phyloP scores from a whole-genome alignment of 1,140 invertebrate genomes.

The Phenacoccus solenopsis region DNA sequence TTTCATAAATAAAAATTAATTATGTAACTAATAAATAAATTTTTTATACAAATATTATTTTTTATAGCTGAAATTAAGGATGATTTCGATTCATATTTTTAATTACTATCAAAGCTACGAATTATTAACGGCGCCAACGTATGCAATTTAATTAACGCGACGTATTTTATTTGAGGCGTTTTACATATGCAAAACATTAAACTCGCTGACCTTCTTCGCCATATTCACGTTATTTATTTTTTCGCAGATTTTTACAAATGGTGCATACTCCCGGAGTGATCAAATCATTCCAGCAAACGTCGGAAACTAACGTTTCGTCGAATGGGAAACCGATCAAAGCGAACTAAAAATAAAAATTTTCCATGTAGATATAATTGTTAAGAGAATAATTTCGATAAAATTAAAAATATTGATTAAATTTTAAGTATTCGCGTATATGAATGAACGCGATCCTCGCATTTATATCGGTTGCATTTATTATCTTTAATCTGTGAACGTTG shows the following conservation, averaged over 20 bases:
- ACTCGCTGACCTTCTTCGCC: neutral
- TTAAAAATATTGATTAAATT: neutral
- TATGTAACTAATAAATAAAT: too few species aligned
- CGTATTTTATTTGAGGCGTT: neutral
- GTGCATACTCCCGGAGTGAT: constrained; percentile 24
- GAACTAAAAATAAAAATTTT: neutral
- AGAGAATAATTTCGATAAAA: neutral
- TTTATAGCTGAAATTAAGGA: too few species aligned
- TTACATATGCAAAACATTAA: constrained; percentile 10
- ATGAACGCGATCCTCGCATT: too few species aligned
- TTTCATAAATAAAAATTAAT: too few species aligned
- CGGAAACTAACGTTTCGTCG: neutral
- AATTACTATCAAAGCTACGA: too few species aligned
- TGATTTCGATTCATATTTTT: too few species aligned
- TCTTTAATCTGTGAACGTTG: neutral
- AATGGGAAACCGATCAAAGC: neutral
- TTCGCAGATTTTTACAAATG: constrained; percentile 24
- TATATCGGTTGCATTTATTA: too few species aligned
- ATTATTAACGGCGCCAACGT: neutral
- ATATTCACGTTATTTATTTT: neutral
- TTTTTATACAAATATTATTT: too few species aligned
- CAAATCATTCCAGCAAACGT: constrained; percentile 22
- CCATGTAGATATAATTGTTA: neutral
- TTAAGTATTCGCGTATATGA: too few species aligned
- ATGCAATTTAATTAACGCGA: constrained; percentile 6